Conservation (phyloP, 1,140 invertebrate genomes). For the Ceratina calcarata region DNA sequence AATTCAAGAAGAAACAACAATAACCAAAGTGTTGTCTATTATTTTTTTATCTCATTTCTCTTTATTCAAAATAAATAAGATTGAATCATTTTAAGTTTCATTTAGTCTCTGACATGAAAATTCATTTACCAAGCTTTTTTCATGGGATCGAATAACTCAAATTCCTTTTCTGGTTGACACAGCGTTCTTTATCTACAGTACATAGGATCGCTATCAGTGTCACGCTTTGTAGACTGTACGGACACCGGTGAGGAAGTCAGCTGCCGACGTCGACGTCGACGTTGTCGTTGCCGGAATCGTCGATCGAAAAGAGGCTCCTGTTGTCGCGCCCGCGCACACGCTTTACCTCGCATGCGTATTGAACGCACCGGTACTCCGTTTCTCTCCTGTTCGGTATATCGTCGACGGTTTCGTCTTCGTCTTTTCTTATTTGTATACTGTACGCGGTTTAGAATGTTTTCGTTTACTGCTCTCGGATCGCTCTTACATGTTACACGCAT, state of each 20-base stretch:
- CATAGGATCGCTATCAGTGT: too few relatives aligned
- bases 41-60: too few relatives aligned
- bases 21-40: too few relatives aligned
- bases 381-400: conserved; percentile 6
- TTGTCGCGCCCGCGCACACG: conserved; percentile 71
- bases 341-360: conserved; percentile 78
- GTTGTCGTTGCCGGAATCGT: conserved; percentile 55
- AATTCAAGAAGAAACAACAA: too few relatives aligned
- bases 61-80: too few relatives aligned
- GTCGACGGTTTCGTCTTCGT: not conserved
- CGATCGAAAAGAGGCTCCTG: conserved; percentile 76
- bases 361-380: conserved; percentile 59
- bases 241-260: not conserved
- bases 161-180: too few relatives aligned
- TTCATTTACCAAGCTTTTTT: too few relatives aligned
- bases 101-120: too few relatives aligned
- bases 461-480: not conserved
- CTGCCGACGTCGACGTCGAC: conserved; percentile 19
- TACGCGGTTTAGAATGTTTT: not conserved
- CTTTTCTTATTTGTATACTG: not conserved
- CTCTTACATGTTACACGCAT: not conserved
- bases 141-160: too few relatives aligned
- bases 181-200: too few relatives aligned
- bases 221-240: too few relatives aligned
- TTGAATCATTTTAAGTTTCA: too few relatives aligned